These are phyloP conservation scores for Craseonycteris thonglongyai DNA, from an alignment of 2,113 vertebrate genomes.

Conservation along the genomic window DNA sequence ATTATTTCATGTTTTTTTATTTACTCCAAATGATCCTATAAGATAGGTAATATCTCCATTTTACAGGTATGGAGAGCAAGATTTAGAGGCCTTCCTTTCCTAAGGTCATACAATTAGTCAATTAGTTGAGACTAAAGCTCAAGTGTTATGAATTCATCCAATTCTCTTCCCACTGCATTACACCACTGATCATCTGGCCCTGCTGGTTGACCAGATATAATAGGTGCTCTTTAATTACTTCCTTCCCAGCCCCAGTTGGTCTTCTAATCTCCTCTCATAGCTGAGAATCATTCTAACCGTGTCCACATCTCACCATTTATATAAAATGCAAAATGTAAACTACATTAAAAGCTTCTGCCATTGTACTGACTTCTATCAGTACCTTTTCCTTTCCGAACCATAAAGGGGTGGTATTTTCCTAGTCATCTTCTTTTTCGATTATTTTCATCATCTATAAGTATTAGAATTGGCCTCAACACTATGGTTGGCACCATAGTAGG, in stretches of 20 bases:
- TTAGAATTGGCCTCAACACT: constrained; percentile 16
- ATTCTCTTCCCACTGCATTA: background rate
- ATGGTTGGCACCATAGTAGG: background rate
- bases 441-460: constrained; percentile 12
- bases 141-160: background rate
- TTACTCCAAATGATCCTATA: background rate
- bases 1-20: background rate
- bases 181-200: background rate
- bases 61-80: background rate
- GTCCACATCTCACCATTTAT: constrained; percentile 23
- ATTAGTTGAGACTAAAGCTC: background rate
- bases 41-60: background rate
- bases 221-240: constrained; percentile 41
- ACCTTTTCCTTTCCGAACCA: background rate
- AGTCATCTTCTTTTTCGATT: background rate
- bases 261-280: background rate
- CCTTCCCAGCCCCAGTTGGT: background rate
- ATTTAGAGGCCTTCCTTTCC: background rate
- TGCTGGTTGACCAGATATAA: background rate
- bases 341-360: background rate
- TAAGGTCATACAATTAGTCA: background rate
- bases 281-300: constrained; percentile 11
- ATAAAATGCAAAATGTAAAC: constrained; percentile 25
- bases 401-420: background rate
- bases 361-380: background rate